Evolutionary conservation across 2,113 vertebrate species (phyloP).

Genomic region (Anguilla japonica): DNA sequence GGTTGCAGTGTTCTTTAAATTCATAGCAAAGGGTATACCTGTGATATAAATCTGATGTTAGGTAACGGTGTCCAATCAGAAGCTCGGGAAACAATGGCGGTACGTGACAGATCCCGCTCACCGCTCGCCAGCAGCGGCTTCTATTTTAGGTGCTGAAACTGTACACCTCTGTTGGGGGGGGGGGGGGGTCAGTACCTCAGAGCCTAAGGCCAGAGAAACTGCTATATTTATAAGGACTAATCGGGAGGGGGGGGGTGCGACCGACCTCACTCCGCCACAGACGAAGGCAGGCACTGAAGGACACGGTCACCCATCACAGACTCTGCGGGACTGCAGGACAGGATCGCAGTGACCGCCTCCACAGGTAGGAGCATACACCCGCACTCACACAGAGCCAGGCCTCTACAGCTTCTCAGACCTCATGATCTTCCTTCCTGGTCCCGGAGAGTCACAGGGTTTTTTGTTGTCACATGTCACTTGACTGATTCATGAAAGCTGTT

Average conservation of each 20-base stretch:
- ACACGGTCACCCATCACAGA: slow-evolving; percentile 38
- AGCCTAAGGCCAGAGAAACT: slow-evolving; percentile 57
- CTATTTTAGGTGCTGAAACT: slow-evolving; percentile 67
- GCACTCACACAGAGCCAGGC: not conserved
- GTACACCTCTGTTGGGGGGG: slow-evolving; percentile 57
- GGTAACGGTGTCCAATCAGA: not conserved
- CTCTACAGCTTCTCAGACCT: no score
- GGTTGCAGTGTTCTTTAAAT: not conserved
- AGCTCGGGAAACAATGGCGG: slow-evolving; percentile 21
- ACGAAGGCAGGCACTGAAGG: slow-evolving; percentile 46
- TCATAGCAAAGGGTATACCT: not conserved
- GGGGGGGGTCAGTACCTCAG: slow-evolving; percentile 19
- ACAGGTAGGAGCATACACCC: slow-evolving; percentile 56
- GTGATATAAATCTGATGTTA: not conserved
- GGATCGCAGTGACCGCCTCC: slow-evolving; percentile 37
- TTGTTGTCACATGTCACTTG: no score
- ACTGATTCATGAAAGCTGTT: no score
- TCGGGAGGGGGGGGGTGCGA: slow-evolving; percentile 39
- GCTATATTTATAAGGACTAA: slow-evolving; percentile 73
- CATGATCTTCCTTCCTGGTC: no score
- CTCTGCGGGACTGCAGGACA: slow-evolving; percentile 36
- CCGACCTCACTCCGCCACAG: slow-evolving; percentile 19
- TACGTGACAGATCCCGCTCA: slow-evolving; percentile 17
- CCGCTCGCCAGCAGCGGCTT: slow-evolving; percentile 25
- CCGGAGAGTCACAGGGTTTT: no score